Base-by-base conservation (phyloP, 2,797 vertebrate genomes). In the Myiotriccus ornatus region DNA sequence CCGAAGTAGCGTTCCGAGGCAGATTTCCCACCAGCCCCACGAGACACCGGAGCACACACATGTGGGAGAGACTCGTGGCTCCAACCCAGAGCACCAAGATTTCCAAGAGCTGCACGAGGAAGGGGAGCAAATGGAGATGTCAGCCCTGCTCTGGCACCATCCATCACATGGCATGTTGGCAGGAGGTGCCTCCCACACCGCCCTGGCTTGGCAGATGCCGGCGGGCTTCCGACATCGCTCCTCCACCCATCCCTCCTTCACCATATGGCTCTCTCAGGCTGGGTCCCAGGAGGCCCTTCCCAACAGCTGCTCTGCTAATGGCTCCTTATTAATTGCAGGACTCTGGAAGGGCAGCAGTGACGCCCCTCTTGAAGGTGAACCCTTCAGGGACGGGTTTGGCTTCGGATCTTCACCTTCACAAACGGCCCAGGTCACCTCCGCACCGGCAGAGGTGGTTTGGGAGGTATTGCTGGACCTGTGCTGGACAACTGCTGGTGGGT, bases 291-390 rank as follows among this genome's bases (percentile, higher is more conserved):
- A 91, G 93, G 59, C 60, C 37, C 20, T 57, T 89, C 52, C 67
- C 85, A 93, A 62, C 93, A 94, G 83, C 91, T 96, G 94, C 84
- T 94, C 84, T 70, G 62, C 75, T 92, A 80, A 64, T 67, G 80
- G 46, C 56, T 82, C 85, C 92, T 82, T 41, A 32, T 73, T 93
- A 93, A 91, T 6, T 49, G 77, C 52, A n/a, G 68, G 71, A 35
- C 14, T 39, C 46, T 52, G 89, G 92, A 87, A 94, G 78, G 81
- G 80, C 71, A 64, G 49, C 77, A 39, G n/a, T 3, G 30, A 64
- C 46, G 50, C 28, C 35, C 60, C 35, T 85, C 53, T 74, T 81
- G 85, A 95, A 96, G 80, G 64, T 69, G 84, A 95, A 69, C 18
- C 19, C 68, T 50, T 46, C 30, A 68, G 69, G 52, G 87, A 64